Evolutionary conservation across 2,797 vertebrate genomes (phyloP), one percentile per base, ranked within the genome.

Genomic region (Huso huso): DNA sequence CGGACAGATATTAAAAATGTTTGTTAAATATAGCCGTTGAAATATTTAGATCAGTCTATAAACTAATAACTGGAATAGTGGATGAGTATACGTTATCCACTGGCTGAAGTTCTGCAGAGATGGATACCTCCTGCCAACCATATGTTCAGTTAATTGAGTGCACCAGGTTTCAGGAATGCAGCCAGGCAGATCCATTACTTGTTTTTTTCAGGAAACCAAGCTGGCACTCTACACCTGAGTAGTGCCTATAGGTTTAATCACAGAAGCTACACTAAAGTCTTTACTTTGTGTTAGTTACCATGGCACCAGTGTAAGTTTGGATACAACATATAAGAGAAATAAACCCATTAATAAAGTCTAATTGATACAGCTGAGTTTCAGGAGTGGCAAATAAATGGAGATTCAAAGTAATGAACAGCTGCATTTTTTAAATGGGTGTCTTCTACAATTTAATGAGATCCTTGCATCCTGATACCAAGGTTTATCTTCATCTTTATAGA

Each of bases 101-200:
- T 58, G 55, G 55, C 55, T 58, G 11, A 58, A 58, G 9, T 58
- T n/a, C 55, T 58, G 83, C 78, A 85, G 81, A 78, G 71, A 74
- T 65, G 57, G 71, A 74, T 81, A 70, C 76, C 81, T 73, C 73
- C 73, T 79, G 72, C 73, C 77, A 69, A 72, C 80, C 81, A 82
- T 84, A 84, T 82, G 81, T 73, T 75, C 67, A 66, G 82, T 81
- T 81, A 86, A 86, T 83, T 80, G 83, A 85, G 78, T 86, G 79
- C 81, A 71, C 72, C 83, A 80, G 72, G 84, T 84, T 77, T 77
- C 52, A 80, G 81, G 85, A 77, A 81, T 75, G 62, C 72, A 73
- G 80, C 81, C 84, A 84, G 83, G 77, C 74, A 76, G 77, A 70
- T 58, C 8, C 55, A 58, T 58, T 12, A n/a, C 55, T 58, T 58